Base-by-base conservation (phyloP, 2,797 vertebrate genomes). In the Limosa lapponica region DNA sequence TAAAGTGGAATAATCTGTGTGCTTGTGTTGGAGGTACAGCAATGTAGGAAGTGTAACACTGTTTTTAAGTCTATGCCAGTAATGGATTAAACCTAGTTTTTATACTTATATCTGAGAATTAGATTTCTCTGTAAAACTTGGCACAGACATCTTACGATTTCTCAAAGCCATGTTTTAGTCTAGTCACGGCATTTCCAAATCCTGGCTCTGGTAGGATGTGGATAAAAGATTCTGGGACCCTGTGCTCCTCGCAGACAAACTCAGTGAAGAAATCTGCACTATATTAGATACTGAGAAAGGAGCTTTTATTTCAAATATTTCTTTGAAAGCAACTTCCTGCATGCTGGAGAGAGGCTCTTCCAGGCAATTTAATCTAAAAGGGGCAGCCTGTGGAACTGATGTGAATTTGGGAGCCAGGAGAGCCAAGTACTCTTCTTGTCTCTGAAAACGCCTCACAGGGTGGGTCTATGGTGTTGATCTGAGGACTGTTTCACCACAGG, bases 111-210 rank as follows among this genome's bases (percentile, higher is more conserved):
- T 90, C 70, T 77, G 82, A 95, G 87, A 95, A 93, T 96, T 96
- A 88, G 57, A 75, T 96, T 96, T 95, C 81, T 55, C 89, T 41
- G 20, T 82, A 89, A 93, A 93, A 51, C 66, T 93, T 96, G 96
- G 94, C 95, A 75, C 39, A 86, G 82, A 69, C 78, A 81, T 88
- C 69, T 48, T 83, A 93, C 5, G 64, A 69, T 57, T 90, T 91
- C 91, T 95, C 54, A 57, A 91, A 96, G 55, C 46, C n/a, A 20
- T 86, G 49, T 80, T 95, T 95, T 82, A 74, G 74, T 77, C 80
- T 90, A 87, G 81, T 89, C 84, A 88, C 12, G n/a, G 59, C 77
- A 95, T 91, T 95, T 89, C 55, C 86, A 92, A 85, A 89, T 92
- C 88, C 79, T 96, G 90, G 62, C 74, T 95, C 65, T 72, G 71